These are phyloP conservation scores for Melanaphis sacchari DNA, from an alignment of 1,140 invertebrate genomes.

Conservation along the genomic window DNA sequence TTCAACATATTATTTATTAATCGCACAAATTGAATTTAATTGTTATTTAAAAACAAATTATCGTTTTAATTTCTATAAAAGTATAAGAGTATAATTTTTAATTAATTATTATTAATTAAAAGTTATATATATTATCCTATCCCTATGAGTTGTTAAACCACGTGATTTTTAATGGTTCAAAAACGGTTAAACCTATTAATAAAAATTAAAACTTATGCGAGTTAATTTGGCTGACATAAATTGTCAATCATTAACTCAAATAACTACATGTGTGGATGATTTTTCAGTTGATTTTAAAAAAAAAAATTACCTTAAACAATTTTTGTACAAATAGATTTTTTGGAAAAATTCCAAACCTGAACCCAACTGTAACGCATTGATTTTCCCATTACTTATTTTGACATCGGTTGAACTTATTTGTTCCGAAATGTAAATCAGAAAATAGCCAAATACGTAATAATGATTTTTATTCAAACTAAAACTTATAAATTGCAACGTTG, in stretches of 20 bases:
- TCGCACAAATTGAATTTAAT: no score
- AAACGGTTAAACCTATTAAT: background rate
- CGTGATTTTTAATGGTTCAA: background rate
- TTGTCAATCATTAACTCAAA: background rate
- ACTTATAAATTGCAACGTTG: background rate
- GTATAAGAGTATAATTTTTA: background rate
- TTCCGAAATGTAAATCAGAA: background rate
- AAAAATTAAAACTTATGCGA: background rate
- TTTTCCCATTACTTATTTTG: background rate
- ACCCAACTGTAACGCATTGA: background rate
- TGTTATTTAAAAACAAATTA: background rate
- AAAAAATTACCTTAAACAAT: background rate
- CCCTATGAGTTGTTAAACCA: background rate
- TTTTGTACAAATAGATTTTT: background rate
- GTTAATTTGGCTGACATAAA: background rate
- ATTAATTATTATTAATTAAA: background rate
- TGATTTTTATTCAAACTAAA: background rate
- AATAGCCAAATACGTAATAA: no score
- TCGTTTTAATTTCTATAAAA: background rate
- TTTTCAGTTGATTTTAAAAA: background rate
- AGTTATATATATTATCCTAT: background rate
- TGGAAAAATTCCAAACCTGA: background rate
- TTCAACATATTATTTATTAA: no score
- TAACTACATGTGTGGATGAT: background rate
- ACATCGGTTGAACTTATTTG: background rate